These are phyloP conservation scores for Labia minor DNA, from an alignment of 2,888 invertebrate species.

Conservation along the genomic window DNA sequence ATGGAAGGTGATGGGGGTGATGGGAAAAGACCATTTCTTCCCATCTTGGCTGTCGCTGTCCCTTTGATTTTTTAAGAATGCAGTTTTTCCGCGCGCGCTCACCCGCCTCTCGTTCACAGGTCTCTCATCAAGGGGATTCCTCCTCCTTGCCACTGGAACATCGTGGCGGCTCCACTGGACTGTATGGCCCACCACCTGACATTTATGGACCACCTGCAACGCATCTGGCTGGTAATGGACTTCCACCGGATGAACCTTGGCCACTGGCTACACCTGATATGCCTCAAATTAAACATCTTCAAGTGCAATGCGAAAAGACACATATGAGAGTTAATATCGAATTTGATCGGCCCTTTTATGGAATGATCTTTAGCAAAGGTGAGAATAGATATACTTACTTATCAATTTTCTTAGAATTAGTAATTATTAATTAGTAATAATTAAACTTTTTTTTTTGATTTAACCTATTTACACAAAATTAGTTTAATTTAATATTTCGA, in stretches of 20 bases:
- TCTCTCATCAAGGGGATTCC: constrained; percentile 51
- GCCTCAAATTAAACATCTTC: constrained; percentile 84
- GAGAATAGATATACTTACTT: too few relatives aligned
- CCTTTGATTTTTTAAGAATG: background rate
- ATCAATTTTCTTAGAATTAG: too few relatives aligned
- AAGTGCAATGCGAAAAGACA: constrained; percentile 91
- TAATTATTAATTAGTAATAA: too few relatives aligned
- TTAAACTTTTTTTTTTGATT: too few relatives aligned
- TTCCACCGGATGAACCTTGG: constrained; percentile 69
- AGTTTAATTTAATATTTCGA: too few relatives aligned
- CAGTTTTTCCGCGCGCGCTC: background rate
- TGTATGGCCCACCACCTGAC: constrained; percentile 28
- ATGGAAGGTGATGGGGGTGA: background rate
- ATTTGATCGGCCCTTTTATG: constrained; percentile 89
- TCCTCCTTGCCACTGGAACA: constrained; percentile 72
- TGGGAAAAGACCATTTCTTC: background rate
- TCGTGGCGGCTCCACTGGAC: constrained; percentile 38
- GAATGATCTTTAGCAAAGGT: constrained; percentile 90
- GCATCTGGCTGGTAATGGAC: constrained; percentile 35
- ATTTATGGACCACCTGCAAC: constrained; percentile 34
- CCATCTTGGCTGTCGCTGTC: background rate
- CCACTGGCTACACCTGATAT: constrained; percentile 79
- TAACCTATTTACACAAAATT: too few relatives aligned
- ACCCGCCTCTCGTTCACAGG: background rate
- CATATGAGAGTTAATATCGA: constrained; percentile 92